Conservation (phyloP, 2,888 invertebrate species). For the Reticulitermes lucifugus region DNA sequence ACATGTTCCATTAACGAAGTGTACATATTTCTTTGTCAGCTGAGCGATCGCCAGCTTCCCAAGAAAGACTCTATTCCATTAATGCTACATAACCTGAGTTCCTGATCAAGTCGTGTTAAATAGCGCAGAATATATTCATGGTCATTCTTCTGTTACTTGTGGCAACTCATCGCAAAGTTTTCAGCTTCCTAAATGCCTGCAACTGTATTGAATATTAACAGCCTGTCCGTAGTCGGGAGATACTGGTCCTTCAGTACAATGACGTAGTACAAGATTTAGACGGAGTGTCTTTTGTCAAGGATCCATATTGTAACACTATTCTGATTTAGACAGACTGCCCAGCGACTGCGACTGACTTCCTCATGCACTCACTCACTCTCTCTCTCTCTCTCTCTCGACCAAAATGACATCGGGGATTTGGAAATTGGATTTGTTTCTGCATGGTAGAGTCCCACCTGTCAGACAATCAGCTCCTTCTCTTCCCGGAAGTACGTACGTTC, state of each 20-base stretch:
- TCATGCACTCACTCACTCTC: too few relatives aligned
- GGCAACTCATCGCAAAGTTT: too few relatives aligned
- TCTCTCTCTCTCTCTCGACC: conserved; percentile 10
- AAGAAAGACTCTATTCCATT: too few relatives aligned
- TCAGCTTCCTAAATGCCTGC: background rate
- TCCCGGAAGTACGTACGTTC: background rate
- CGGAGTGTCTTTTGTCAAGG: background rate
- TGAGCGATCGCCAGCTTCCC: too few relatives aligned
- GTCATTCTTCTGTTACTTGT: too few relatives aligned
- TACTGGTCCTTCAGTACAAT: background rate
- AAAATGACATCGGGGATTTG: conserved; percentile 47
- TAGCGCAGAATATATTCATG: too few relatives aligned
- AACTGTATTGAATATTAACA: background rate
- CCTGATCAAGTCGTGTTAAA: too few relatives aligned
- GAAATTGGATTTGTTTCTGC: conserved; percentile 48
- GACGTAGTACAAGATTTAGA: background rate
- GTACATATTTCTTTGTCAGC: too few relatives aligned
- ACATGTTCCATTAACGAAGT: too few relatives aligned
- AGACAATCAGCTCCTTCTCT: conserved; percentile 9
- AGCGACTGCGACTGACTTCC: background rate
- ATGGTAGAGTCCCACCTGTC: conserved; percentile 35
- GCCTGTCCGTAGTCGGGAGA: background rate
- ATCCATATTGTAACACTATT: background rate
- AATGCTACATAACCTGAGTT: too few relatives aligned
- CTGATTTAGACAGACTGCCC: background rate